Evolutionary conservation across 2,888 invertebrate genomes (phyloP).

Genomic region (Ophonus ardosiacus): DNA sequence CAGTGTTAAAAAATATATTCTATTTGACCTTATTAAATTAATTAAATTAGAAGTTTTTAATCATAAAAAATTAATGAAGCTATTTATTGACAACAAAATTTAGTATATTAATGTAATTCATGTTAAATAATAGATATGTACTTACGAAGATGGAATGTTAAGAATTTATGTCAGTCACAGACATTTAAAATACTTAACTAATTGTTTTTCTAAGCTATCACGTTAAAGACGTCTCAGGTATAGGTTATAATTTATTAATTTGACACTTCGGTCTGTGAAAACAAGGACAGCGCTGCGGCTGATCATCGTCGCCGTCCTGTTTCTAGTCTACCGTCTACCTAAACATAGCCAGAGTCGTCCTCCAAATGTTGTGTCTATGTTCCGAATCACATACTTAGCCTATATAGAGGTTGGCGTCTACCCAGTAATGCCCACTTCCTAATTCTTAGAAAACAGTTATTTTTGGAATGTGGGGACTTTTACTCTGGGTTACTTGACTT

Average conservation of each 20-base stretch:
- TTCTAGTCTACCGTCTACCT: slow-evolving; percentile 26
- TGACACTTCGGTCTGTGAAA: slow-evolving; percentile 34
- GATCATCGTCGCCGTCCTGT: slow-evolving; percentile 16
- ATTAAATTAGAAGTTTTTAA: too few relatives aligned
- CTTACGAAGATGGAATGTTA: too few relatives aligned
- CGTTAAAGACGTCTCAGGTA: slow-evolving; percentile 13
- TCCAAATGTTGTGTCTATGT: slow-evolving; percentile 56
- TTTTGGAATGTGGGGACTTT: slow-evolving; percentile 53
- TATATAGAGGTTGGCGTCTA: slow-evolving; percentile 56
- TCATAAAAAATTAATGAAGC: too few relatives aligned
- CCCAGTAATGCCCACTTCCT: slow-evolving; percentile 56
- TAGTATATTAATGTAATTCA: too few relatives aligned
- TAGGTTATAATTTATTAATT: slow-evolving; percentile 25
- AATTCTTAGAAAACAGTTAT: slow-evolving; percentile 55
- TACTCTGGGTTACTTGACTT: slow-evolving; percentile 46
- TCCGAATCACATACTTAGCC: slow-evolving; percentile 55
- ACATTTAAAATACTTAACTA: too few relatives aligned
- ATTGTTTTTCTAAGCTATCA: background rate
- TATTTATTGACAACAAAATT: too few relatives aligned
- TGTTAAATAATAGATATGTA: too few relatives aligned
- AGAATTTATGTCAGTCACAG: too few relatives aligned
- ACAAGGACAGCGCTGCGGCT: slow-evolving; percentile 1
- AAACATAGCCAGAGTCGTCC: slow-evolving; percentile 46
- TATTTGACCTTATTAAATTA: too few relatives aligned
- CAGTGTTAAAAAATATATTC: too few relatives aligned